These are phyloP conservation scores for Margarornis squamiger DNA, from an alignment of 2,797 vertebrate species.

Conservation along the genomic window DNA sequence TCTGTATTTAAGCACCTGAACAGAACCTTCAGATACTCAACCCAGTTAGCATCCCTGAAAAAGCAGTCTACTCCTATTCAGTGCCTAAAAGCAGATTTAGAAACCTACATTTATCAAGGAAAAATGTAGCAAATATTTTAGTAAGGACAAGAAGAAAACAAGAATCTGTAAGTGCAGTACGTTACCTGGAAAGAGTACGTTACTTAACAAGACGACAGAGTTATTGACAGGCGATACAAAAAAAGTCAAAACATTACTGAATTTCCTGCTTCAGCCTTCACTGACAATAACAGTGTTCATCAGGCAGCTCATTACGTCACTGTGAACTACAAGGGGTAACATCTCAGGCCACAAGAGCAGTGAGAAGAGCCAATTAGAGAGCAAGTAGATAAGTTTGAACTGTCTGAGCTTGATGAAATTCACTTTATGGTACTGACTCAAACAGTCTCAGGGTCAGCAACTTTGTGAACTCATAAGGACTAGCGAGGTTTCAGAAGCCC, in stretches of 20 bases:
- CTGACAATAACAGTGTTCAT: background rate
- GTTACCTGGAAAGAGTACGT: background rate
- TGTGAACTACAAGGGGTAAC: background rate
- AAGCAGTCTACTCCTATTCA: background rate
- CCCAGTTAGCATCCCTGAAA: background rate
- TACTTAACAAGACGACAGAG: background rate
- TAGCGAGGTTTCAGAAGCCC: background rate
- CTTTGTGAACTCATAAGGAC: slow-evolving; percentile 52
- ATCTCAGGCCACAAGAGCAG: slow-evolving; percentile 2
- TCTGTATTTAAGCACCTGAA: background rate
- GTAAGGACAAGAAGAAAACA: background rate
- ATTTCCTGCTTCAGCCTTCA: slow-evolving; percentile 10
- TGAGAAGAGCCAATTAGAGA: slow-evolving; percentile 42
- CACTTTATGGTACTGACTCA: slow-evolving; percentile 9
- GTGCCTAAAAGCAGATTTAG: background rate
- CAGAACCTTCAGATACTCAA: background rate
- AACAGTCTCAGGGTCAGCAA: slow-evolving; percentile 41
- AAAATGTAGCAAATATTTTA: background rate
- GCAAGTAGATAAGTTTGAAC: slow-evolving; percentile 26
- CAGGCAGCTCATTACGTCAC: slow-evolving; percentile 14
- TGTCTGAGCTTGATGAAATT: slow-evolving; percentile 36
- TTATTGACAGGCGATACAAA: background rate
- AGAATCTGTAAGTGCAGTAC: background rate
- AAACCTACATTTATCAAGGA: background rate
- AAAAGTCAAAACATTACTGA: background rate